Evolutionary conservation across 2,888 invertebrate genomes (phyloP), one percentile per base, ranked within the genome.

Genomic region (Bugula neritina): DNA sequence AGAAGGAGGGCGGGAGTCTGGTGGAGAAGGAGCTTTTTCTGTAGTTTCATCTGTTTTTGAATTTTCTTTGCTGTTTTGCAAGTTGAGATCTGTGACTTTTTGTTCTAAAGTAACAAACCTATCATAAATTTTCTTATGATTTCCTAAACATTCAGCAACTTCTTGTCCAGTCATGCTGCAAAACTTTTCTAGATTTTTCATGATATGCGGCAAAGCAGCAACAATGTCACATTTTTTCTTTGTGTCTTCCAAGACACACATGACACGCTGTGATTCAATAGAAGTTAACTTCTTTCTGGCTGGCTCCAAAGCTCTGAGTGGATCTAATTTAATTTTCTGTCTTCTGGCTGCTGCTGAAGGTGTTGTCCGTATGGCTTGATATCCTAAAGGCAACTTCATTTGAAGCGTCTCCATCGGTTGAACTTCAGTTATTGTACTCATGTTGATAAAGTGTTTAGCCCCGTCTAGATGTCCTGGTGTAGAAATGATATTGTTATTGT

Each of bases 281-380:
- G 83, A 81, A 1, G 83, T 76, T 63, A 84, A 77, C 72, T 84
- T 84, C 73, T 83, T 84, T 34, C 81, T 75, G 0, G 81, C 79
- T 3, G 84, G 84, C 73, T 84, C 84, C 63, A 84, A 73, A 17
- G 82, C 82, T 69, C 82, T 74, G 10, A 79, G 75, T 25, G 83
- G 83, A 75, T 83, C 83, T 10, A 83, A 72, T 55, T 78, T 75
- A 10, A 80, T 70, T 29, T 74, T 74, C 43, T 71, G 34, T 25
- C 71, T 71, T 55, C 55, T 71, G 10, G 69, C n/a, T 2, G 70
- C 70, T 5, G 70, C 70, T 5, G 70, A 43, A 2, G 43, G 70
- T 54, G 70, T 25, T 3, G 63, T 27, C 31, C 31, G 63, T 31
- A 63, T 2, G 27, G 63, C 25, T 27, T 63, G 63, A 63, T 27